These are phyloP conservation scores for Bradypodion ventrale DNA, from an alignment of 2,797 vertebrate species.

Conservation along the genomic window DNA sequence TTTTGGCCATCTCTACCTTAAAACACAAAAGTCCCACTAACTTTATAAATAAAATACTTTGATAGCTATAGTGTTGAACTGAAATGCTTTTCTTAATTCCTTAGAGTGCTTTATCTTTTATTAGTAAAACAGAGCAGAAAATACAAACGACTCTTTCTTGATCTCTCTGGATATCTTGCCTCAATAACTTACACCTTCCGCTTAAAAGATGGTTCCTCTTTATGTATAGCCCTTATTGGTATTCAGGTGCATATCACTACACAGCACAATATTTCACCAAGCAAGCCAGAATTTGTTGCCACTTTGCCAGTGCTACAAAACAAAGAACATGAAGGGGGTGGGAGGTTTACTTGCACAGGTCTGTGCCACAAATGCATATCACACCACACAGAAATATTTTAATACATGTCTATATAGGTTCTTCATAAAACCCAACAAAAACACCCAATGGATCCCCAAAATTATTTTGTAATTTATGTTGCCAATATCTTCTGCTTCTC, in stretches of 20 bases:
- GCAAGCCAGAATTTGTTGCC: constrained; percentile 1
- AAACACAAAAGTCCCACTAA: no score
- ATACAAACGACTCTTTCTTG: constrained; percentile 11
- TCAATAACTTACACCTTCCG: constrained; percentile 23
- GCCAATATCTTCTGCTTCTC: neutral
- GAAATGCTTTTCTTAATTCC: constrained; percentile 20
- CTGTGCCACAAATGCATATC: neutral
- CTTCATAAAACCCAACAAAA: no score
- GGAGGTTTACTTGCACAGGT: constrained; percentile 3
- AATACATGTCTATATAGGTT: neutral
- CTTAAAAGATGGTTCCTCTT: constrained; percentile 29
- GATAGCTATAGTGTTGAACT: neutral
- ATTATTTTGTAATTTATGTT: constrained; percentile 20
- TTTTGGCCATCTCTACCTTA: neutral
- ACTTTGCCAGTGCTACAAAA: constrained; percentile 20
- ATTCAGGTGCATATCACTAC: constrained; percentile 19
- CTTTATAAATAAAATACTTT: no score
- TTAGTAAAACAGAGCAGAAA: constrained; percentile 29
- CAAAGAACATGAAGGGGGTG: neutral
- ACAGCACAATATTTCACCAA: constrained; percentile 15
- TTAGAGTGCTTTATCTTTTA: constrained; percentile 16
- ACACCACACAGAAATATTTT: neutral
- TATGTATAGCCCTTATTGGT: constrained; percentile 18
- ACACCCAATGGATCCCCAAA: neutral
- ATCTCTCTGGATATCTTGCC: constrained; percentile 20